Evolutionary conservation across 2,113 vertebrate genomes (phyloP), one percentile per base, ranked within the genome.

Genomic region (Nanorana parkeri): DNA sequence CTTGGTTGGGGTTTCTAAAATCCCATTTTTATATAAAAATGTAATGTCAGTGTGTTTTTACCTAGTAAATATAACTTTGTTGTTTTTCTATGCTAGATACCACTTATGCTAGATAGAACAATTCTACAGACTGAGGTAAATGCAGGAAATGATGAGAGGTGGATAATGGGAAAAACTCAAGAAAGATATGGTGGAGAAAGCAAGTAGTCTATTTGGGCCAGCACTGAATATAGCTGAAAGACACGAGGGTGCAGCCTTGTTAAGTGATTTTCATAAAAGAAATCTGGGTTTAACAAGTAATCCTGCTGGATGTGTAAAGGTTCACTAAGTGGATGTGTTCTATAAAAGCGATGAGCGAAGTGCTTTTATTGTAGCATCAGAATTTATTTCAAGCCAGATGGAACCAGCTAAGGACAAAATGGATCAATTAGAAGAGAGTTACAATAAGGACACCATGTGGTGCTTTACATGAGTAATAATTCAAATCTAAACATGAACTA

Each of bases 401-500:
- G 65, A 56, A 26, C 26, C 64, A 68, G 52, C 52, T 20, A 56
- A 1, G 51, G 29, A 67, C 17, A 36, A 66, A 56, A 78, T 60
- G 2, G 63, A 54, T 7, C 11, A 68, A 68, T 56, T 68, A 78
- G 41, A 41, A 13, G 66, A 41, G 26, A 52, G n/a, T 68, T 68
- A 54, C 21, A 55, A 54, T 41, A 32, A 68, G 52, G 26, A 1
- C 65, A 41, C 66, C 19, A 78, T 68, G 6, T 68, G 68, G 6
- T 17, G 51, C 36, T 51, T 3, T 13, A 8, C 29, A 23, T 55
- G 51, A 47, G 4, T 72, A 17, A 28, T 72, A 58, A 60, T 75
- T 23, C 29, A 60, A 23, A 21, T 36, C 29, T 17, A 75, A 75
- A 56, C 28, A 61, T 60, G 28, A 60, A n/a, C 56, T 56, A 78